Base-by-base conservation (phyloP, 2,113 vertebrate genomes). In the Xiphophorus hellerii region DNA sequence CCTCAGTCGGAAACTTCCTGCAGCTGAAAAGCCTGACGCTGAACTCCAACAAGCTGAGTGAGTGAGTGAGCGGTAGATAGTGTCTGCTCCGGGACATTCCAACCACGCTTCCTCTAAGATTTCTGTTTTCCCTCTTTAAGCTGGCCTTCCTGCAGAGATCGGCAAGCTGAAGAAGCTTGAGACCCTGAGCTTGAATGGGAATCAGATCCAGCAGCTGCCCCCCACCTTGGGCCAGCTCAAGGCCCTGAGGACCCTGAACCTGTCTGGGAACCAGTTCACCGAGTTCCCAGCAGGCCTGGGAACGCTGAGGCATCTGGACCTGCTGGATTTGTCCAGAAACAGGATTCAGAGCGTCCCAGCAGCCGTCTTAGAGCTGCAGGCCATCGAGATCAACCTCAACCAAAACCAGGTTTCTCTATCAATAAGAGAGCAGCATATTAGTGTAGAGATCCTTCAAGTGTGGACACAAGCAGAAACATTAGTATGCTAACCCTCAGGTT, bases 371-470 rank as follows among this genome's bases (percentile, higher is more conserved):
- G 95, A 96, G 68, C 86, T 99, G 82, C 98, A 99, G 88, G 94
- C 95, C 87, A 98, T 99, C 0, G 98, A 99, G 91, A 95, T 99
- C 89, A 99, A 99, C 90, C 92, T 99, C 76, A 99, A 99, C 93
- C 98, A 99, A 92, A 99, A 99, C 89, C 98, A 99, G 97, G 98
- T 99, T 76, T 33, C 27, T 5, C 8, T 30, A 22, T 64, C 29
- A 9, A 37, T 9, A 22, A 20, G 12, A 42, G 3, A 14, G 12
- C 14, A 42, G 39, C 14, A 4, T 42, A 15, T 42, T 42, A 42
- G 12, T 39, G 37, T 39, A 13, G 12, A 39, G 12, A 13, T 13
- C 12, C 12, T 39, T 39, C 37, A 39, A 39, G 37, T 39, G 37
- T 39, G 37, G 37, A 39, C 37, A 39, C 37, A 39, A 39, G 37